These are phyloP conservation scores for Tetranychus piercei DNA, from an alignment of 2,888 invertebrate genomes.

Conservation along the genomic window DNA sequence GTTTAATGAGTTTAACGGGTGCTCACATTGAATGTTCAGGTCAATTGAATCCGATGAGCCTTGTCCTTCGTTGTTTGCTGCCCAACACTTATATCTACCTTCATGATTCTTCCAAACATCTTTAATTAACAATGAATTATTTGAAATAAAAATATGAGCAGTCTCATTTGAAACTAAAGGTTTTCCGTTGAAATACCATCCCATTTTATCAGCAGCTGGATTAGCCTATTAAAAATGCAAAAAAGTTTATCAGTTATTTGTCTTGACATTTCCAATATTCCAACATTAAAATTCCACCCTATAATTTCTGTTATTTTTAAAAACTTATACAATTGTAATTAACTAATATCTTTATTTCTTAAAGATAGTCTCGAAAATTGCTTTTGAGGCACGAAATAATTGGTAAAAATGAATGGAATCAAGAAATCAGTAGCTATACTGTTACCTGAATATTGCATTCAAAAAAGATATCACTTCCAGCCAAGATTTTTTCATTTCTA, in stretches of 20 bases:
- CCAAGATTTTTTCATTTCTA: constrained; percentile 68
- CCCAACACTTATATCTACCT: constrained; percentile 25
- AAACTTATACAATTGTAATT: too few relatives aligned
- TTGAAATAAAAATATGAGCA: not conserved
- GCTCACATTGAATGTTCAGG: constrained; percentile 65
- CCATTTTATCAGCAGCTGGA: constrained; percentile 59
- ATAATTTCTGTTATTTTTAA: too few relatives aligned
- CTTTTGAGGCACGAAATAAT: too few relatives aligned
- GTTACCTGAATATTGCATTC: constrained; percentile 58
- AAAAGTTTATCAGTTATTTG: not conserved
- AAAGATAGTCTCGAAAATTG: too few relatives aligned
- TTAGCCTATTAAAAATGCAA: constrained; percentile 41
- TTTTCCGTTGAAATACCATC: constrained; percentile 41
- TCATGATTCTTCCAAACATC: not conserved
- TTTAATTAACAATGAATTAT: constrained; percentile 8
- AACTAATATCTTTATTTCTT: too few relatives aligned
- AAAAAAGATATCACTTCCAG: constrained; percentile 77
- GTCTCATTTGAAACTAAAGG: not conserved
- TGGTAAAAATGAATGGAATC: too few relatives aligned
- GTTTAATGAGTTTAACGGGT: not conserved
- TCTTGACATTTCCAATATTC: not conserved
- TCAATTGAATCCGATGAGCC: constrained; percentile 40
- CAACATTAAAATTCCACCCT: too few relatives aligned
- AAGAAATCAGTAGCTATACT: too few relatives aligned
- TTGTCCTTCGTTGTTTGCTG: constrained; percentile 24